Evolutionary conservation across 2,797 vertebrate genomes (phyloP).

Genomic region (Anniella stebbinsi): DNA sequence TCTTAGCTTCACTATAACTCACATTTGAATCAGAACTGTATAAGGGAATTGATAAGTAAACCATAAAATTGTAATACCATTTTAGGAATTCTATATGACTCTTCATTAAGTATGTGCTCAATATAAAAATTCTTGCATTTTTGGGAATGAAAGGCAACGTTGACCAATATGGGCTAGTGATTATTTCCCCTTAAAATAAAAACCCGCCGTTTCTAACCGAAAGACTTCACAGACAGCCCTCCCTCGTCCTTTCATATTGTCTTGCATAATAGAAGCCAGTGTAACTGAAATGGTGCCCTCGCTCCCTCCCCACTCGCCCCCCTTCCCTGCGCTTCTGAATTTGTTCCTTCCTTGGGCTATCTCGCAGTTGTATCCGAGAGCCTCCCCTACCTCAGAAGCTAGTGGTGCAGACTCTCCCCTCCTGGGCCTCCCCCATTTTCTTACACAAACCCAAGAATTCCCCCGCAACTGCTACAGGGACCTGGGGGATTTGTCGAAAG

Average conservation of each 20-base stretch:
- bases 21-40: constrained; percentile 52
- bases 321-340: background rate
- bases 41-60: constrained; percentile 41
- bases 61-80: constrained; percentile 25
- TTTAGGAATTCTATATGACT: constrained; percentile 31
- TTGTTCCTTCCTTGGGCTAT: background rate
- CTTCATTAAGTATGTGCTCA: constrained; percentile 15
- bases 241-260: background rate
- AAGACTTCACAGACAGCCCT: no score
- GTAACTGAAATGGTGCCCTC: background rate
- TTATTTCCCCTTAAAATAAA: background rate
- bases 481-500: background rate
- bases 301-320: background rate
- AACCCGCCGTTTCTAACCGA: background rate
- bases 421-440: no score
- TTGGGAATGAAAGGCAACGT: background rate
- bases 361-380: background rate
- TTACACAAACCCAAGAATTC: no score
- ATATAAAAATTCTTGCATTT: background rate
- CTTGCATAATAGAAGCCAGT: background rate
- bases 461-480: background rate
- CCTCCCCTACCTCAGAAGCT: background rate
- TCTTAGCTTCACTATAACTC: constrained; percentile 69
- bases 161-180: background rate
- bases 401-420: background rate